These are phyloP conservation scores for Bibio marci DNA, from an alignment of 2,888 invertebrate genomes.

Conservation along the genomic window DNA sequence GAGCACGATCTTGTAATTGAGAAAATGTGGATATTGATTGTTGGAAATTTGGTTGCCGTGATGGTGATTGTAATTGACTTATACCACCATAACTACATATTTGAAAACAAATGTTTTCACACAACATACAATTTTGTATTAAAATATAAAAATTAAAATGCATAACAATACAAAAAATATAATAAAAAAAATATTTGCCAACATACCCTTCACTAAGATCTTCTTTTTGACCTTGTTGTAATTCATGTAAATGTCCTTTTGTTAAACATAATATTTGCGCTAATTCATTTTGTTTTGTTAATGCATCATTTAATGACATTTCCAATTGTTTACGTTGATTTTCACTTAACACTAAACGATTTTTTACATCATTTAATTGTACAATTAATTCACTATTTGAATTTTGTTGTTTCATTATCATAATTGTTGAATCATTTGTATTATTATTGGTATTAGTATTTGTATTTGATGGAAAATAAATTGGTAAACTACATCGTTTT, in stretches of 20 bases:
- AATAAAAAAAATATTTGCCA: background rate
- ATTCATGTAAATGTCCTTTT: conserved; percentile 29
- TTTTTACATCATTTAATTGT: conserved; percentile 40
- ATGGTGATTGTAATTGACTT: conserved; percentile 17
- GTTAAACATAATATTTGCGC: conserved; percentile 31
- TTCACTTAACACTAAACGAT: conserved; percentile 26
- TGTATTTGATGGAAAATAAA: conserved; percentile 6
- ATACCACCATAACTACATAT: conserved; percentile 7
- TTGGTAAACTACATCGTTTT: conserved; percentile 17
- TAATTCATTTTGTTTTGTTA: conserved; percentile 38
- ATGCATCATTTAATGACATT: conserved; percentile 39
- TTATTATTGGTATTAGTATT: too few relatives aligned
- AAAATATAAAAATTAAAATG: background rate
- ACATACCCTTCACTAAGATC: conserved; percentile 39
- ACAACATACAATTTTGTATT: conserved; percentile 10
- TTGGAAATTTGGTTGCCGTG: conserved; percentile 10
- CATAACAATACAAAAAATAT: background rate
- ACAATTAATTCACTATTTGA: conserved; percentile 20
- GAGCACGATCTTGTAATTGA: conserved; percentile 25
- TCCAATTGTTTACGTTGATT: conserved; percentile 32
- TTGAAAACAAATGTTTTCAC: background rate
- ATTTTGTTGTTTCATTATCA: too few relatives aligned
- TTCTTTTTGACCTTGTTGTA: conserved; percentile 25
- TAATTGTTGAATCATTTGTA: too few relatives aligned
- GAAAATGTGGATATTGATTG: conserved; percentile 17